phyloP scores from a whole-genome alignment of 64 coral and sea anemone genomes.

The Stichodactyla mertensii region DNA sequence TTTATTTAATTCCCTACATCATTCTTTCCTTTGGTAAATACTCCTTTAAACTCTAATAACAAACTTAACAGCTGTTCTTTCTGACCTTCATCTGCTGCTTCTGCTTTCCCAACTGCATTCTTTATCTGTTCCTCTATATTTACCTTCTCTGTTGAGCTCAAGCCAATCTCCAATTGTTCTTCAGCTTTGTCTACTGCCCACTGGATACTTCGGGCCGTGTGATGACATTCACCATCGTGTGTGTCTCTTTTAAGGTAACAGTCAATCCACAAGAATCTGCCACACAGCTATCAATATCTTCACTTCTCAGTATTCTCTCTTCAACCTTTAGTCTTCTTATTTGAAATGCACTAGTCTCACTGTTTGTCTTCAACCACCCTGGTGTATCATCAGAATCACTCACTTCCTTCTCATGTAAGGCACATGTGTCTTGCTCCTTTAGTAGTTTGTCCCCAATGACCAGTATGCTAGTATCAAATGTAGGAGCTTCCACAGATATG shows the following conservation, averaged over 20 bases:
- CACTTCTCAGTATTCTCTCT: neutral
- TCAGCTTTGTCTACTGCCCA: neutral
- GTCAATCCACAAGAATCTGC: neutral
- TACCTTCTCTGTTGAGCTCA: neutral
- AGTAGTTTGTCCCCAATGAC: neutral
- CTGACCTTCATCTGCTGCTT: conserved; percentile 1
- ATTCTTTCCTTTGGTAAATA: neutral
- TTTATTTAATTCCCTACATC: conserved; percentile 1
- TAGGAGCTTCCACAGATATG: neutral
- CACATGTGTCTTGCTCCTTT: neutral
- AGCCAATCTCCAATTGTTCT: conserved; percentile 1
- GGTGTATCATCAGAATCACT: neutral
- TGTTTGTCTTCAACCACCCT: neutral
- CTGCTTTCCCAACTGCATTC: neutral
- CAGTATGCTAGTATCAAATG: conserved; percentile 12
- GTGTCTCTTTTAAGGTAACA: neutral
- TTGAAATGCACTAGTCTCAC: neutral
- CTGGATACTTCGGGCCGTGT: neutral
- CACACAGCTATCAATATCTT: neutral
- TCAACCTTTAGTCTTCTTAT: neutral
- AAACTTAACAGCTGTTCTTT: conserved; percentile 10
- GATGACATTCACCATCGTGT: neutral
- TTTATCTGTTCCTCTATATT: neutral
- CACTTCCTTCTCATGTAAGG: neutral
- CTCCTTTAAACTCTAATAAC: neutral